These are phyloP conservation scores for Rhinogobio ventralis DNA, from an alignment of 2,797 vertebrate genomes.

Conservation along the genomic window DNA sequence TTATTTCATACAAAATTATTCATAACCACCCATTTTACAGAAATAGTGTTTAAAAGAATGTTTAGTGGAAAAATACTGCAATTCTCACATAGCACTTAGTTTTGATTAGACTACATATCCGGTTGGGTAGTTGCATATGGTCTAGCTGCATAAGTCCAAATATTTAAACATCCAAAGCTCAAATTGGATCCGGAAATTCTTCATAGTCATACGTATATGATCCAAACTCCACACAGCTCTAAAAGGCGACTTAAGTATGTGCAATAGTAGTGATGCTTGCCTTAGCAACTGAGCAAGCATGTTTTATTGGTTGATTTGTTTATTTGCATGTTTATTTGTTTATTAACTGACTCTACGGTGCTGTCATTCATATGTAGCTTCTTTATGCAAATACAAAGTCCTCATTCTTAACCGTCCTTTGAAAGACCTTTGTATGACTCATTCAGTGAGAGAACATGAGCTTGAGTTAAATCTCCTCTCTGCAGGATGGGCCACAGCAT, in stretches of 20 bases:
- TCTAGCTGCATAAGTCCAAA: background rate
- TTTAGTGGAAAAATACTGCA: background rate
- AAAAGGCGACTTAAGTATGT: background rate
- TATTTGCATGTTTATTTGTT: background rate
- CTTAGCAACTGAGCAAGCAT: background rate
- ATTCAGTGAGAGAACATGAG: background rate
- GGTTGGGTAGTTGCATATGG: background rate
- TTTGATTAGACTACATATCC: background rate
- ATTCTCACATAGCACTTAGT: background rate
- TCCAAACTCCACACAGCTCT: background rate
- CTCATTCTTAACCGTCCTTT: background rate
- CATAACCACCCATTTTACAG: background rate
- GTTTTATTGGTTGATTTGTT: background rate
- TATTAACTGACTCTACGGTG: background rate
- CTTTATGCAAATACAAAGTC: constrained; percentile 13
- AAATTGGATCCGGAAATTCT: background rate
- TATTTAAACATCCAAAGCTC: background rate
- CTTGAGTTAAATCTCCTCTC: background rate
- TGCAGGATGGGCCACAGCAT: background rate
- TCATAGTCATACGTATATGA: background rate
- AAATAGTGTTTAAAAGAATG: background rate
- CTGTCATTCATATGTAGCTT: background rate
- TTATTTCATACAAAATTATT: background rate
- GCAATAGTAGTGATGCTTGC: background rate
- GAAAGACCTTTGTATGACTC: background rate